phyloP scores from a whole-genome alignment of 2,113 vertebrate genomes.

The Pseudorasbora parva region DNA sequence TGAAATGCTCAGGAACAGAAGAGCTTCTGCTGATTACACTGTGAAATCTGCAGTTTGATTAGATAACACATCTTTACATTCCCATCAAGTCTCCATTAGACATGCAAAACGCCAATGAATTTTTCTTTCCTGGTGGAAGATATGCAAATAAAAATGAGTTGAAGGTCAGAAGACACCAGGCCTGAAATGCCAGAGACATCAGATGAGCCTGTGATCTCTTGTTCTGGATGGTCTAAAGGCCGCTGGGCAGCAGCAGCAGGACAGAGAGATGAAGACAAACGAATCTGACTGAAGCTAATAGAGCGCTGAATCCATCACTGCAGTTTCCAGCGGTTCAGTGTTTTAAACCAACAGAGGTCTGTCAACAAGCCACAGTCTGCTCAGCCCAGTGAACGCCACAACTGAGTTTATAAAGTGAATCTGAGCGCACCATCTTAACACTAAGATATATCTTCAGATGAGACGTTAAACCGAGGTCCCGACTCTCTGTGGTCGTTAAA shows the following conservation, averaged over 20 bases:
- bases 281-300: background rate
- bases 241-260: background rate
- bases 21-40: background rate
- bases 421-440: too few species aligned
- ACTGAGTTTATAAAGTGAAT: too few species aligned
- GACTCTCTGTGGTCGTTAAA: too few species aligned
- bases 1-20: background rate
- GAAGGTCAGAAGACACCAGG: background rate
- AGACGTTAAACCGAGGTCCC: too few species aligned
- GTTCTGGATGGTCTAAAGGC: slow-evolving; percentile 20
- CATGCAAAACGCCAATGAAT: background rate
- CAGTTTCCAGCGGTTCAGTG: too few species aligned
- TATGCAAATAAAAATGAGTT: background rate
- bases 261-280: background rate
- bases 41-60: background rate
- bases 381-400: too few species aligned
- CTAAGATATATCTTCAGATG: too few species aligned
- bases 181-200: background rate
- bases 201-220: background rate
- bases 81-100: background rate
- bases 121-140: background rate
- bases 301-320: slow-evolving; percentile 24
- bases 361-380: too few species aligned
- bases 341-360: background rate
- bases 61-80: slow-evolving; percentile 15